Evolutionary conservation across 2,113 vertebrate genomes (phyloP), one percentile per base, ranked within the genome.

Genomic region (Neodontobutis hainanensis): DNA sequence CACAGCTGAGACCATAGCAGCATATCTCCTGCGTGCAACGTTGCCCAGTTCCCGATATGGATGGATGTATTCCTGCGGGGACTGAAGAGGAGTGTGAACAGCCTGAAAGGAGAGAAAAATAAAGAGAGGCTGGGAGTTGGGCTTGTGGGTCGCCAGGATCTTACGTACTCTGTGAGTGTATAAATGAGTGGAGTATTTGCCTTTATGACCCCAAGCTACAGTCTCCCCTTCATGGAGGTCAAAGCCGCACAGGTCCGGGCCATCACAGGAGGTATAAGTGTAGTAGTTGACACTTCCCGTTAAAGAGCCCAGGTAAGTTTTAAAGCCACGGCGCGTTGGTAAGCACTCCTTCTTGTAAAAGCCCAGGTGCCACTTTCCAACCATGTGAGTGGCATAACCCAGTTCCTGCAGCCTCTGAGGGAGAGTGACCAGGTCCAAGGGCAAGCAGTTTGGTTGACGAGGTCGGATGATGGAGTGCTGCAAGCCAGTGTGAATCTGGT

Each of bases 401-500:
- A 93, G 94, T 71, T 97, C 93, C 87, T 96, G 96, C 60, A 99
- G 92, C 68, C 95, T 95, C 90, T 98, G 96, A 0, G 97, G 96
- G 68, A 99, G 88, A 0, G 97, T 99, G 65, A 95, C 92, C 84
- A 94, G 95, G 85, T 97, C 90, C 0, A 98, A 92, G 27, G 97
- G 97, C 72, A 99, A 84, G 86, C 97, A 99, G 91, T 95, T 99
- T 73, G 97, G 97, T 82, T 99, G 97, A 38, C 94, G 92, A 1
- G 96, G 95, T 11, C 96, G 95, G 83, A 99, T 99, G 77, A 99
- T 98, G 66, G 97, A 99, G 81, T 99, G 97, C 83, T 99, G 97
- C 44, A 99, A 89, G 6, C 97, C 97, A 0, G 97, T 99, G 73
- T 99, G 97, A 82, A 99, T 99, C 89, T 99, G 97, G 82, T 99